Conservation (phyloP, 2,113 vertebrate genomes). For the Triplophysa siluroides region DNA sequence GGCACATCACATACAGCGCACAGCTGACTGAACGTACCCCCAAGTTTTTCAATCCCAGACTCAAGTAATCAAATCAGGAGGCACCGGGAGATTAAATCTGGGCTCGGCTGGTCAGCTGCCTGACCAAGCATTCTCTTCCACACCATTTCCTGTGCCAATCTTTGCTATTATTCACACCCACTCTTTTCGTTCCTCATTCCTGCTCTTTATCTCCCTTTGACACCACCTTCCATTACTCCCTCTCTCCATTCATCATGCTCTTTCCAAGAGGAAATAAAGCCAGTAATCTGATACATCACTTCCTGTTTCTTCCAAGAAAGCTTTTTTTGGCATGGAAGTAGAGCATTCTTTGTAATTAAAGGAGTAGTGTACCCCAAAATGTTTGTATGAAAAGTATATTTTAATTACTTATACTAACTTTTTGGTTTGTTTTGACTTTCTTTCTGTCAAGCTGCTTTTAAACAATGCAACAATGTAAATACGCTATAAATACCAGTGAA, state of each 20-base stretch:
- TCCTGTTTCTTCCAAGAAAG: slow-evolving; percentile 21
- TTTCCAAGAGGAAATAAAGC: neutral
- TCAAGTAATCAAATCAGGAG: slow-evolving; percentile 66
- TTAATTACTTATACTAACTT: too few species aligned
- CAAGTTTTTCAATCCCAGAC: slow-evolving; percentile 64
- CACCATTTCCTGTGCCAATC: slow-evolving; percentile 60
- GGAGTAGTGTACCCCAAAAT: neutral
- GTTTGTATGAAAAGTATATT: too few species aligned
- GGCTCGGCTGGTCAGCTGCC: slow-evolving; percentile 66
- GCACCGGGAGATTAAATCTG: slow-evolving; percentile 69
- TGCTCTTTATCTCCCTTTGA: slow-evolving; percentile 19
- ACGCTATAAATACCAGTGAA: neutral
- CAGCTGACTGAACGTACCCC: slow-evolving; percentile 63
- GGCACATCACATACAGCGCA: slow-evolving; percentile 57
- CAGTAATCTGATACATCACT: neutral
- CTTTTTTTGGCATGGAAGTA: neutral
- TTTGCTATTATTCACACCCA: slow-evolving; percentile 63
- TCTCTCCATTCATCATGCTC: slow-evolving; percentile 5
- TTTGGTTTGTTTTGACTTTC: too few species aligned
- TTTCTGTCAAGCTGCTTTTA: too few species aligned
- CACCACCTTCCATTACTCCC: slow-evolving; percentile 25
- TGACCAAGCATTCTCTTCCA: slow-evolving; percentile 69
- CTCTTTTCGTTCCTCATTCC: slow-evolving; percentile 39
- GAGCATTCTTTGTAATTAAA: neutral
- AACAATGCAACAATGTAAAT: too few species aligned